Evolutionary conservation across 2,797 vertebrate species (phyloP).

Genomic region (Phalloptychus januarius): DNA sequence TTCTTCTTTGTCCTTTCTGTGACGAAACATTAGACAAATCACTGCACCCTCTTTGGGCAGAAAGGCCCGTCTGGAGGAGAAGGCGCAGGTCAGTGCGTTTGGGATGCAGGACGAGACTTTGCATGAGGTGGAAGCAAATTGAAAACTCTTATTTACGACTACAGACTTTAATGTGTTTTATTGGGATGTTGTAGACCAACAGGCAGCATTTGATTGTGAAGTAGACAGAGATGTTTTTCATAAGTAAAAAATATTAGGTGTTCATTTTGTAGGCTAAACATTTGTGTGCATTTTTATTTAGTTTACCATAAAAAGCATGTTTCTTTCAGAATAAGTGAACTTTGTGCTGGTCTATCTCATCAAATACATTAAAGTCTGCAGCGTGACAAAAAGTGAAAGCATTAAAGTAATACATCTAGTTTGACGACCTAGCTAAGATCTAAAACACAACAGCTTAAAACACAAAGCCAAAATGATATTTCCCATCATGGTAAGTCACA

Average conservation of each 20-base stretch:
- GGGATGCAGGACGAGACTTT: conserved; percentile 26
- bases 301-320: background rate
- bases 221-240: background rate
- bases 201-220: background rate
- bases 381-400: background rate
- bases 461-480: background rate
- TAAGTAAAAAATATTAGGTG: background rate
- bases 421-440: background rate
- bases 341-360: background rate
- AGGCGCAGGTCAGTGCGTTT: conserved; percentile 75
- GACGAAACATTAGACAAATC: conserved; percentile 72
- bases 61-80: conserved; percentile 73
- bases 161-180: background rate
- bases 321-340: background rate
- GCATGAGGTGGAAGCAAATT: conserved; percentile 52
- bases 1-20: conserved; percentile 41
- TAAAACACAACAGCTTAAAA: background rate
- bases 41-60: conserved; percentile 74
- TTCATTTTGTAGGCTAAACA: background rate
- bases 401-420: background rate
- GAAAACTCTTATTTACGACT: background rate
- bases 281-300: no score
- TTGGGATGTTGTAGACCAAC: background rate
- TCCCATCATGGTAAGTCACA: background rate
- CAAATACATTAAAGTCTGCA: background rate